Conservation (phyloP, 2,888 invertebrate species). For the Synanthedon formicaeformis region DNA sequence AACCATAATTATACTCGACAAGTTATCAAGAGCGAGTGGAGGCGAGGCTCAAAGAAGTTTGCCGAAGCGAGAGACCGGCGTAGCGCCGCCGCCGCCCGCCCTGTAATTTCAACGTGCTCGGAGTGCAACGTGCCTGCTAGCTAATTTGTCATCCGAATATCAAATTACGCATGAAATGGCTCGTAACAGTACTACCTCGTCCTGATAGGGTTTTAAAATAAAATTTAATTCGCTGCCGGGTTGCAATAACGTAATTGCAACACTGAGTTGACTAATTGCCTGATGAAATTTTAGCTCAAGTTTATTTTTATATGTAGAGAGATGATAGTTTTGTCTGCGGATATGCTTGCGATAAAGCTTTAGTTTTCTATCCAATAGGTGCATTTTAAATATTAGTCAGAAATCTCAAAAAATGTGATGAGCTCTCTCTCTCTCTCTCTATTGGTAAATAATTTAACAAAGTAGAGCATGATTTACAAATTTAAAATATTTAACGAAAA, state of each 20-base stretch:
- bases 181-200: constrained; percentile 51
- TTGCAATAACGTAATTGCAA: constrained; percentile 35
- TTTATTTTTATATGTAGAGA: too few relatives aligned
- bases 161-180: constrained; percentile 66
- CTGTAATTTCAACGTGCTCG: constrained; percentile 54
- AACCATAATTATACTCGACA: constrained; percentile 49
- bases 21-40: constrained; percentile 20
- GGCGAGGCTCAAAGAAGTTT: constrained; percentile 1
- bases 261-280: constrained; percentile 1
- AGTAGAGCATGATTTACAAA: too few relatives aligned
- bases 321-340: too few relatives aligned
- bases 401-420: too few relatives aligned
- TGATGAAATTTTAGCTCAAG: too few relatives aligned
- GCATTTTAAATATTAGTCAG: too few relatives aligned
- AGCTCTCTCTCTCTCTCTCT: too few relatives aligned
- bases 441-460: too few relatives aligned
- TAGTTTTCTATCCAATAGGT: too few relatives aligned
- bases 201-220: constrained; percentile 53
- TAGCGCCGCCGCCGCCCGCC: constrained; percentile 19
- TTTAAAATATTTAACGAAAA: too few relatives aligned
- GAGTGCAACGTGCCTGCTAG: constrained; percentile 30
- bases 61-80: constrained; percentile 5
- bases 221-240: constrained; percentile 50
- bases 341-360: too few relatives aligned
- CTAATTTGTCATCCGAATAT: constrained; percentile 69